phyloP scores from a whole-genome alignment of 2,888 invertebrate species.

The Sphecodes monilicornis region DNA sequence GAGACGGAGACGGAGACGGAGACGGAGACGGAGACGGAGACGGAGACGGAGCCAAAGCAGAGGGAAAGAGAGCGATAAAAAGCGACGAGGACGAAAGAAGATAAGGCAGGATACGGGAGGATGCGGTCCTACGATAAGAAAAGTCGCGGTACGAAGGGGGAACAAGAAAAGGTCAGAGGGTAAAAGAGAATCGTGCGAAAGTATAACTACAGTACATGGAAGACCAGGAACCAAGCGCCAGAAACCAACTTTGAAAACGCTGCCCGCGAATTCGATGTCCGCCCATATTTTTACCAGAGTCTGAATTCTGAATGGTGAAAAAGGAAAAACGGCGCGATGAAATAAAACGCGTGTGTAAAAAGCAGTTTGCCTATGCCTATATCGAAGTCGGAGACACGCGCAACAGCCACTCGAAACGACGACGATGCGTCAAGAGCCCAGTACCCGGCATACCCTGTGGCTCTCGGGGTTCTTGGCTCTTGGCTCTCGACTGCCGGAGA shows the following conservation, averaged over 20 bases:
- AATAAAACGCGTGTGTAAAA: background rate
- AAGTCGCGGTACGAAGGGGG: background rate
- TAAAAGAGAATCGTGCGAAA: background rate
- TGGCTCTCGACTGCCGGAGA: conserved; percentile 11
- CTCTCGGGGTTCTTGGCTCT: conserved; percentile 27
- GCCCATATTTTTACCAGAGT: background rate
- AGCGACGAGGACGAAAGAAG: background rate
- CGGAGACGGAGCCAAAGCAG: background rate
- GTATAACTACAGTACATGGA: background rate
- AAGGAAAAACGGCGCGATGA: no score
- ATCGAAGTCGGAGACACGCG: background rate
- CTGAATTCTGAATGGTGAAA: background rate
- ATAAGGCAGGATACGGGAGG: background rate
- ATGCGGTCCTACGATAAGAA: background rate
- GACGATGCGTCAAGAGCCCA: conserved; percentile 76
- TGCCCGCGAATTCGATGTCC: background rate
- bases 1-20: conserved; percentile 20
- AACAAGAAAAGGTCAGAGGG: background rate
- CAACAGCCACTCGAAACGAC: conserved; percentile 69
- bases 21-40: background rate
- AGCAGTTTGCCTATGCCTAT: background rate
- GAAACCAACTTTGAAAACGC: background rate
- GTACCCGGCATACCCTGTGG: background rate
- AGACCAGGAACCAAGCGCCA: background rate
- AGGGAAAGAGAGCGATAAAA: background rate